These are phyloP conservation scores for Spea bombifrons DNA, from an alignment of 2,113 vertebrate genomes.

Conservation along the genomic window DNA sequence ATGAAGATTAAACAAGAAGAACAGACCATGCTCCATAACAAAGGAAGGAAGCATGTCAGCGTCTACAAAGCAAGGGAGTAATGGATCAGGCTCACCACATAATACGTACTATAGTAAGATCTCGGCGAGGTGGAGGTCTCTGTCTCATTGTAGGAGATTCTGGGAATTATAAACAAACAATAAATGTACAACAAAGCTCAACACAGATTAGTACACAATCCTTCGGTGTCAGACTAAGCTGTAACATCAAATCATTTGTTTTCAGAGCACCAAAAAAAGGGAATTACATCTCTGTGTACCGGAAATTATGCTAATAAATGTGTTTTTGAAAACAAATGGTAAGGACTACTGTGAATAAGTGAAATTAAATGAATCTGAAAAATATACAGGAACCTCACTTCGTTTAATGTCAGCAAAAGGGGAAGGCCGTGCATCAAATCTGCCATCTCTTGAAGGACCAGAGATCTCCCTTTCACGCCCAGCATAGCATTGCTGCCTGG, in stretches of 20 bases:
- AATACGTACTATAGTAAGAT: slow-evolving; percentile 91
- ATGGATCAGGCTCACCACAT: not conserved
- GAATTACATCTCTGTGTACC: not conserved
- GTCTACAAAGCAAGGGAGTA: too few species aligned
- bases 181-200: too few species aligned
- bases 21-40: too few species aligned
- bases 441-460: slow-evolving; percentile 68
- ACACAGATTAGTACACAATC: too few species aligned
- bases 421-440: slow-evolving; percentile 57
- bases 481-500: slow-evolving; percentile 66
- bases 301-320: too few species aligned
- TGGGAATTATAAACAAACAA: slow-evolving; percentile 46
- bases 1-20: too few species aligned
- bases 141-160: slow-evolving; percentile 85
- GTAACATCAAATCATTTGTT: too few species aligned
- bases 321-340: not conserved
- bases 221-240: too few species aligned
- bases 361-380: not conserved
- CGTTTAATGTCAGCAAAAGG: slow-evolving; percentile 73
- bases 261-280: too few species aligned
- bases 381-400: slow-evolving; percentile 62
- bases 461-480: slow-evolving; percentile 70
- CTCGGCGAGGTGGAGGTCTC: slow-evolving; percentile 91
- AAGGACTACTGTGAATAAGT: not conserved
- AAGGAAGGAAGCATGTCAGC: too few species aligned